These are phyloP conservation scores for Strigamia transsilvanica DNA, from an alignment of 2,888 invertebrate genomes.

Conservation along the genomic window DNA sequence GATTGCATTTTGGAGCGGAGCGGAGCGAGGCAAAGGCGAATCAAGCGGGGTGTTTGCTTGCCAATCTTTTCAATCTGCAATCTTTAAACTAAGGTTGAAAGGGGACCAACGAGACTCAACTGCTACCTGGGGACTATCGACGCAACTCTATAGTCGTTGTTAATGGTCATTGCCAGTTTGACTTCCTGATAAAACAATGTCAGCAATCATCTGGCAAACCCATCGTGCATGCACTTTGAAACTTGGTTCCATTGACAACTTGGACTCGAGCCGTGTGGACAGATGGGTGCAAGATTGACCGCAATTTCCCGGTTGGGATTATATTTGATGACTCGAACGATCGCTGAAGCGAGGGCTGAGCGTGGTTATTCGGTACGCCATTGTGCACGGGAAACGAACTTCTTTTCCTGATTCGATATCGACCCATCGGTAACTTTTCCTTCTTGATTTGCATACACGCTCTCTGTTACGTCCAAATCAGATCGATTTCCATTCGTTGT, in stretches of 20 bases:
- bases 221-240: slow-evolving; percentile 16
- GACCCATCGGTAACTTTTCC: slow-evolving; percentile 41
- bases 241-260: not conserved
- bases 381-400: slow-evolving; percentile 41
- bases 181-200: slow-evolving; percentile 43
- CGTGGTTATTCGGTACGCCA: slow-evolving; percentile 34
- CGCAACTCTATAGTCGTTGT: slow-evolving; percentile 21
- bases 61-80: slow-evolving; percentile 39
- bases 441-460: slow-evolving; percentile 42
- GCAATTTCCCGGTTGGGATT: slow-evolving; percentile 41
- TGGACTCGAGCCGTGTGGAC: not conserved
- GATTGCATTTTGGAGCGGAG: slow-evolving; percentile 12
- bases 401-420: slow-evolving; percentile 42
- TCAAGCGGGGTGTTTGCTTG: slow-evolving; percentile 33
- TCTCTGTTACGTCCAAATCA: slow-evolving; percentile 42
- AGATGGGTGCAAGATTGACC: slow-evolving; percentile 30
- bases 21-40: slow-evolving; percentile 34
- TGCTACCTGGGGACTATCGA: slow-evolving; percentile 35
- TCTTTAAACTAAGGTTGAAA: slow-evolving; percentile 43
- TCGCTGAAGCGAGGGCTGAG: slow-evolving; percentile 22
- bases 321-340: slow-evolving; percentile 37
- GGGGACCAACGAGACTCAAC: slow-evolving; percentile 37
- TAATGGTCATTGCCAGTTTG: slow-evolving; percentile 27
- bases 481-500: slow-evolving; percentile 42
- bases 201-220: slow-evolving; percentile 16